Conservation (phyloP, 2,888 invertebrate genomes). For the Meteorus cinctellus region DNA sequence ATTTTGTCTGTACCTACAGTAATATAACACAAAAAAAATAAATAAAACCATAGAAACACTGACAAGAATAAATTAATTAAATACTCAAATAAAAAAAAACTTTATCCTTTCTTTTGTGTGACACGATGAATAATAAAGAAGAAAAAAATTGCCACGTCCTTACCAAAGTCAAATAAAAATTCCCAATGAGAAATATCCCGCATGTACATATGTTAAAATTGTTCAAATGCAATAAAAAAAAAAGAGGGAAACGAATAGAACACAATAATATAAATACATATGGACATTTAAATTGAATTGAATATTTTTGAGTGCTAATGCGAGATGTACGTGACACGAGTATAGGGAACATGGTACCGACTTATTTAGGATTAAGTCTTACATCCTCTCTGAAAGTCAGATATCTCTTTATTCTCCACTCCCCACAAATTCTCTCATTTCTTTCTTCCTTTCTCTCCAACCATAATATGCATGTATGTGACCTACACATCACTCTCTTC, state of each 20-base stretch:
- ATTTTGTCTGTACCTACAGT: too few relatives aligned
- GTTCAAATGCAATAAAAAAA: conserved; percentile 14
- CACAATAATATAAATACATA: neutral
- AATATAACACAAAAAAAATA: too few relatives aligned
- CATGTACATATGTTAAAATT: neutral
- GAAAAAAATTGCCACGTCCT: too few relatives aligned
- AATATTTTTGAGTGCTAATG: conserved; percentile 33
- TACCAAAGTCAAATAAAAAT: too few relatives aligned
- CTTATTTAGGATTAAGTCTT: conserved; percentile 44
- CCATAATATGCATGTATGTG: neutral
- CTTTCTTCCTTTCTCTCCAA: conserved; percentile 19
- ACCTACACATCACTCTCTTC: neutral
- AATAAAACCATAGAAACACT: too few relatives aligned
- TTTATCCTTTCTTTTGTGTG: too few relatives aligned
- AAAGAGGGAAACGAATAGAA: neutral
- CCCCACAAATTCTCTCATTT: conserved; percentile 23
- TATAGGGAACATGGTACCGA: conserved; percentile 23
- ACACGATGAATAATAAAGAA: too few relatives aligned
- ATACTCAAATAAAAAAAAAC: too few relatives aligned
- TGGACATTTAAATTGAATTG: conserved; percentile 6
- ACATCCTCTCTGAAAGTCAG: conserved; percentile 44
- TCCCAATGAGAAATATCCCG: too few relatives aligned
- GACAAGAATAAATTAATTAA: too few relatives aligned
- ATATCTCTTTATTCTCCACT: conserved; percentile 13
- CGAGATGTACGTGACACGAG: conserved; percentile 42